Conservation (phyloP, 2,888 invertebrate genomes). For the Chrysolina oricalcia region DNA sequence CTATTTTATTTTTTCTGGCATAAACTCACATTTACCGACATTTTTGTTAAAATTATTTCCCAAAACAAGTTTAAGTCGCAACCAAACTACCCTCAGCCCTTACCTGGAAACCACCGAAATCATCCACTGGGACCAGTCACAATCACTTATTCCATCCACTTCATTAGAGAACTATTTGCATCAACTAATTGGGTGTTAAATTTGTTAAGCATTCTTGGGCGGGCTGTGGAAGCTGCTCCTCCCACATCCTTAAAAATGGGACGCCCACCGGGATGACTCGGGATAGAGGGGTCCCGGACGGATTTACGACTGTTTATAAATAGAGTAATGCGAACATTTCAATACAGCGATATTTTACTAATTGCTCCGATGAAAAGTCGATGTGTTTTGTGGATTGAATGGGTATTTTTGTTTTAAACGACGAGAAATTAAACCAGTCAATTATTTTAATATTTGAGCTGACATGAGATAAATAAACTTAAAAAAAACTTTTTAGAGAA, state of each 20-base stretch:
- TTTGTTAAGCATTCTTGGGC: conserved; percentile 41
- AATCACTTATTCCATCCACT: conserved; percentile 40
- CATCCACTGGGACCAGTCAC: conserved; percentile 25
- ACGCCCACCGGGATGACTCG: conserved; percentile 51
- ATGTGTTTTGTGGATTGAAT: not conserved
- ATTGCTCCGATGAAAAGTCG: not conserved
- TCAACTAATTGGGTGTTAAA: conserved; percentile 59
- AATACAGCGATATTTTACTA: conserved; percentile 7
- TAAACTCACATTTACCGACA: too few species aligned
- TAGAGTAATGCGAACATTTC: conserved; percentile 15
- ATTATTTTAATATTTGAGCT: not conserved
- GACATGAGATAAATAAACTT: too few species aligned
- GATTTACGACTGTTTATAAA: conserved; percentile 31
- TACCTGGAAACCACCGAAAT: conserved; percentile 37
- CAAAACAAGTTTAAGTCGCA: too few species aligned
- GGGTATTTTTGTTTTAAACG: too few species aligned
- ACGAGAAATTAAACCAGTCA: too few species aligned
- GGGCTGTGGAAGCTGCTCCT: conserved; percentile 51
- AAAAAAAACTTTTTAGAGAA: too few species aligned
- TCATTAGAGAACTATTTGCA: conserved; percentile 47
- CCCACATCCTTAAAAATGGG: conserved; percentile 60
- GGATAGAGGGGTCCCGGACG: conserved; percentile 18
- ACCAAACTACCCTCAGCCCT: not conserved
- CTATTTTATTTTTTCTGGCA: too few species aligned
- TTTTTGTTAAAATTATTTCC: too few species aligned